Evolutionary conservation across 2,113 vertebrate species (phyloP).

Genomic region (Phalacrocorax aristotelis): DNA sequence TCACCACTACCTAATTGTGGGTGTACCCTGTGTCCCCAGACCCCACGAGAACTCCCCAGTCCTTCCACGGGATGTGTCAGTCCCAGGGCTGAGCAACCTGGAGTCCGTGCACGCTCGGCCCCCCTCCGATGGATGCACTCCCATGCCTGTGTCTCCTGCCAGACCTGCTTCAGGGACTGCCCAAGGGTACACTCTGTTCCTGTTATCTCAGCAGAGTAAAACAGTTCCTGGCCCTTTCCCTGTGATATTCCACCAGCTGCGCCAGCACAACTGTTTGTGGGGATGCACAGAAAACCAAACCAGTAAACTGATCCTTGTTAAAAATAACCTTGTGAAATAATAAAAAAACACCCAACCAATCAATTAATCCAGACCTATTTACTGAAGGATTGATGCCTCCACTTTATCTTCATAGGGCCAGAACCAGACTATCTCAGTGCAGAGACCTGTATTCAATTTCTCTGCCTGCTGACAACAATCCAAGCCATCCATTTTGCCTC

Average conservation of each 20-base stretch:
- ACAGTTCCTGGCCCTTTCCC: not conserved
- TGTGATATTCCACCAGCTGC: not conserved
- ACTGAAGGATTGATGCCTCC: slow-evolving; percentile 19
- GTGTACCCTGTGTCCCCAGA: not conserved
- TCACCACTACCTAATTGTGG: not conserved
- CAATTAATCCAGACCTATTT: not conserved
- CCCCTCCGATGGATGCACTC: accelerated
- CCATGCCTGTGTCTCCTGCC: not conserved
- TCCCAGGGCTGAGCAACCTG: not conserved
- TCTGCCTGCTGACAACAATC: not conserved
- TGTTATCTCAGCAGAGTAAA: not conserved
- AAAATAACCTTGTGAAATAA: slow-evolving; percentile 23
- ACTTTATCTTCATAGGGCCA: slow-evolving; percentile 1
- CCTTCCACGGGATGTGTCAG: not conserved
- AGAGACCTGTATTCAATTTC: not conserved
- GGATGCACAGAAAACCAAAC: not conserved
- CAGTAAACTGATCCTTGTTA: not conserved
- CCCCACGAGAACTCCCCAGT: not conserved
- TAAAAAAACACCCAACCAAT: not conserved
- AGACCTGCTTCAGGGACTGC: not conserved
- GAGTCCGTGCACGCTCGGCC: accelerated
- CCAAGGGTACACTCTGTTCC: not conserved
- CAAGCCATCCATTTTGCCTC: not conserved
- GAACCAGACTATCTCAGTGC: not conserved
- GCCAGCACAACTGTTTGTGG: not conserved